Evolutionary conservation across 2,113 vertebrate species (phyloP).

Genomic region (Calidris pugnax): DNA sequence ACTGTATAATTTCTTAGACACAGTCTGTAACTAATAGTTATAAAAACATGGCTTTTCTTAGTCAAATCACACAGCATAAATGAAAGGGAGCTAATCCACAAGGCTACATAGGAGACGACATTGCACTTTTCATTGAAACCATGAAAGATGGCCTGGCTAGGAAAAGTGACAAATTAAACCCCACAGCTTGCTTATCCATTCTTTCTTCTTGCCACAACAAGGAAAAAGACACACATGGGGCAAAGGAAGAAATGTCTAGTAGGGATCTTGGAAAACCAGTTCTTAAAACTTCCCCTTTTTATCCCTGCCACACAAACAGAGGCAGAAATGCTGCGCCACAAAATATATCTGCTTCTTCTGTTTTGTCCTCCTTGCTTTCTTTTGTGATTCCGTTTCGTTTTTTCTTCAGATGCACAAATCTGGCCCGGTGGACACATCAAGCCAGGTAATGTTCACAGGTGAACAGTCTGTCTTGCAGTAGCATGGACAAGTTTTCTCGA

Average conservation of each 20-base stretch:
- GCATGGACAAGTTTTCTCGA: background rate
- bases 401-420: background rate
- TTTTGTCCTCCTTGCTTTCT: background rate
- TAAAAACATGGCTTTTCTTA: background rate
- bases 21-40: background rate
- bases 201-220: background rate
- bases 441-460: background rate
- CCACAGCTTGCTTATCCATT: background rate
- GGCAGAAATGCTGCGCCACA: background rate
- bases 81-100: background rate
- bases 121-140: background rate
- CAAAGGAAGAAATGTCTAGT: background rate
- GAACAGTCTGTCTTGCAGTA: background rate
- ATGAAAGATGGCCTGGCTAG: background rate
- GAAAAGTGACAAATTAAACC: background rate
- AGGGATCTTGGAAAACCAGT: background rate
- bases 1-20: background rate
- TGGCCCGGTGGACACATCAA: background rate
- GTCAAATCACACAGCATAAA: background rate
- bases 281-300: background rate
- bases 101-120: background rate
- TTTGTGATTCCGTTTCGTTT: background rate
- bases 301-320: background rate
- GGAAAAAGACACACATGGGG: background rate
- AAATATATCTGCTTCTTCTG: background rate